phyloP scores from a whole-genome alignment of 2,888 invertebrate species.

The Buathra laborator region DNA sequence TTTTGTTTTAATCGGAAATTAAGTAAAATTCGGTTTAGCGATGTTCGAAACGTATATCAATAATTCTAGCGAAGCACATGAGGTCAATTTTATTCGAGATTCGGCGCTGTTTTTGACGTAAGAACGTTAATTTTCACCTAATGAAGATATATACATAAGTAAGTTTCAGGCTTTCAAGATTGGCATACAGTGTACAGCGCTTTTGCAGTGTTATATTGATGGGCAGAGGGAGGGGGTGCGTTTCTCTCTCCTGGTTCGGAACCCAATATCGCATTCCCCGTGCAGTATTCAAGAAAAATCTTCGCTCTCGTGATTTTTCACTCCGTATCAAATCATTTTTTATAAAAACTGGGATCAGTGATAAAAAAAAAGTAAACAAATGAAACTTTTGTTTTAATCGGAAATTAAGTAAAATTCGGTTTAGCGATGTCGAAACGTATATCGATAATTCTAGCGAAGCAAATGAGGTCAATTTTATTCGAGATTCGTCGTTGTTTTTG shows the following conservation, averaged over 20 bases:
- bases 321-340: constrained; percentile 19
- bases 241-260: constrained; percentile 35
- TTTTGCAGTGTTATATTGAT: constrained; percentile 61
- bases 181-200: constrained; percentile 56
- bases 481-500: neutral
- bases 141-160: constrained; percentile 8
- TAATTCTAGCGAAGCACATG: neutral
- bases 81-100: neutral
- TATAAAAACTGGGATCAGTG: neutral
- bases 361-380: neutral
- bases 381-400: neutral
- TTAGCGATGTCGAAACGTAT: neutral
- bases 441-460: neutral
- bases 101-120: neutral
- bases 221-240: constrained; percentile 1
- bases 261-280: constrained; percentile 43
- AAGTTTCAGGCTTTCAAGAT: constrained; percentile 31
- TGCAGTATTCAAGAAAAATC: constrained; percentile 51
- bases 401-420: neutral
- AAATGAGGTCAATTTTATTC: neutral
- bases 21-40: neutral
- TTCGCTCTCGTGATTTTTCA: constrained; percentile 26
- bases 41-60: neutral
- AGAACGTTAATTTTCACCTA: constrained; percentile 1
- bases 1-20: neutral